These are phyloP conservation scores for Mycteria americana DNA, from an alignment of 2,797 vertebrate genomes.

Conservation along the genomic window DNA sequence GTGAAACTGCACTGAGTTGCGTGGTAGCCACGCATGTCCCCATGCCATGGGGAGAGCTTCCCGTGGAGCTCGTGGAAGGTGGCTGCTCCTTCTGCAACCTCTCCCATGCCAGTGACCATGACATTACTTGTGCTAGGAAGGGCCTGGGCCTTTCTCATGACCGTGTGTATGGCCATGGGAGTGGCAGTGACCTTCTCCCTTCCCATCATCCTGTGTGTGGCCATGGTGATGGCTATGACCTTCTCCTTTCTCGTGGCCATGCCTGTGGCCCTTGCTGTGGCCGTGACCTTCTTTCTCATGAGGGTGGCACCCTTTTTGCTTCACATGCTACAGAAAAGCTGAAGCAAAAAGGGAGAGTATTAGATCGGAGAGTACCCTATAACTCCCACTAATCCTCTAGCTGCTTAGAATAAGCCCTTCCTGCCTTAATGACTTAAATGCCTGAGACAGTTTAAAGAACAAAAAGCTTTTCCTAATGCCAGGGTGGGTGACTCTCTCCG, in stretches of 20 bases:
- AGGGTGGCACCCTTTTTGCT: background rate
- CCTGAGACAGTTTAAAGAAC: constrained; percentile 34
- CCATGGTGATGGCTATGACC: background rate
- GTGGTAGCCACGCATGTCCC: background rate
- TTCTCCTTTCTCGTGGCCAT: background rate
- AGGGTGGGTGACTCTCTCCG: background rate
- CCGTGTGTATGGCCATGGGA: background rate
- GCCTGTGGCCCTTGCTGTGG: background rate
- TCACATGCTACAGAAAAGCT: background rate
- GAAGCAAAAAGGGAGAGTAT: constrained; percentile 15
- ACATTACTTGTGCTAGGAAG: background rate
- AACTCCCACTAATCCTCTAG: constrained; percentile 40
- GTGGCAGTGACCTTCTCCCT: background rate
- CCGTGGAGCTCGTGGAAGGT: background rate
- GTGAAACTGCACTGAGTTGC: background rate
- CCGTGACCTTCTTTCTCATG: background rate
- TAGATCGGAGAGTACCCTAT: background rate
- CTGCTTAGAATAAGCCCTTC: constrained; percentile 52
- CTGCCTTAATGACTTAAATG: constrained; percentile 49
- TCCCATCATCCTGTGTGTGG: background rate
- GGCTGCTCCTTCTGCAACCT: background rate
- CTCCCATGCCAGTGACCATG: background rate
- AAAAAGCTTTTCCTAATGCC: constrained; percentile 31
- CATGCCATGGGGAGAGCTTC: background rate
- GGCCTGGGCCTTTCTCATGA: background rate